phyloP scores from a whole-genome alignment of 2,113 vertebrate genomes.

The Lathamus discolor region DNA sequence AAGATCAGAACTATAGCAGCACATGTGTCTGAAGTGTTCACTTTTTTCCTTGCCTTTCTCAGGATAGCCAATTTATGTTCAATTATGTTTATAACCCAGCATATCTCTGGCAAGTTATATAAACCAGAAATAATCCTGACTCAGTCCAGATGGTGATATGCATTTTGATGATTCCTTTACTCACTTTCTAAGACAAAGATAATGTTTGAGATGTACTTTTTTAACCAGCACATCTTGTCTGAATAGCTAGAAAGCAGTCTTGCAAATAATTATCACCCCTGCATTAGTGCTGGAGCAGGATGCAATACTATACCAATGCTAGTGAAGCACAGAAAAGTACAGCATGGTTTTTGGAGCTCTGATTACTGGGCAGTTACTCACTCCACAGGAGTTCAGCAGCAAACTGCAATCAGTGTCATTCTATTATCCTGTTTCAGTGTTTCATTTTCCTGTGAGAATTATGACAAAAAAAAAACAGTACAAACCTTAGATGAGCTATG shows the following conservation, averaged over 20 bases:
- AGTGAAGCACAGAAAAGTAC: neutral
- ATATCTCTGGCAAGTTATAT: neutral
- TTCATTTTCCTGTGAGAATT: slow-evolving; percentile 1
- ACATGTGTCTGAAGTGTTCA: neutral
- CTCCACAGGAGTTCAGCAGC: neutral
- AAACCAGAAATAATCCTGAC: neutral
- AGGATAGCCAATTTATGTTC: neutral
- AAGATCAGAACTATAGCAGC: neutral
- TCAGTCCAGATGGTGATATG: neutral
- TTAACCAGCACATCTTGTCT: neutral
- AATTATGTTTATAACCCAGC: neutral
- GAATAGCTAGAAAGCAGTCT: neutral
- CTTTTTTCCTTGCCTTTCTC: neutral
- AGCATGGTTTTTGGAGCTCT: neutral
- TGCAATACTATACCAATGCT: neutral
- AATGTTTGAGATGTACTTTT: neutral
- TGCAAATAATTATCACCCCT: neutral
- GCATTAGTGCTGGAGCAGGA: neutral
- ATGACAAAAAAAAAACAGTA: neutral
- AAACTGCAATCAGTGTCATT: neutral
- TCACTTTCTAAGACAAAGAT: neutral
- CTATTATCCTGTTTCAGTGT: neutral
- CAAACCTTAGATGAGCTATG: neutral
- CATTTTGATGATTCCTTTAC: neutral
- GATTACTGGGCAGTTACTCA: neutral